These are phyloP conservation scores for Mystacornis crossleyi DNA, from an alignment of 2,113 vertebrate genomes.

Conservation along the genomic window DNA sequence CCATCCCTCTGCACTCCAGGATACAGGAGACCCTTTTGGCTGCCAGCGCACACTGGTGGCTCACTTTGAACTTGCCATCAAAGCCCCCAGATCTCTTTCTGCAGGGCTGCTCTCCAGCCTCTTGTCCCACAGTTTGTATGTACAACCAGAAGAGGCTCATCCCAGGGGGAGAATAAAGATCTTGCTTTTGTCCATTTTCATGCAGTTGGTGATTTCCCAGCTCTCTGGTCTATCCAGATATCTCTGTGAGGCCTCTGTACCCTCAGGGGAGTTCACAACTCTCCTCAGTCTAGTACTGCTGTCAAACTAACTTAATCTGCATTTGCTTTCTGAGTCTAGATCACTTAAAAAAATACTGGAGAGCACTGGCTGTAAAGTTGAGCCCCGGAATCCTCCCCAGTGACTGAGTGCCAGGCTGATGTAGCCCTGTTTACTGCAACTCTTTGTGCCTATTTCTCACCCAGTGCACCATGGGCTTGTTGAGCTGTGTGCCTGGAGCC, in stretches of 20 bases:
- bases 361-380: neutral
- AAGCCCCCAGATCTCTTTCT: neutral
- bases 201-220: neutral
- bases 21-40: neutral
- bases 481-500: fast-evolving
- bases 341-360: neutral
- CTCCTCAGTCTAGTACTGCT: neutral
- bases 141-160: neutral
- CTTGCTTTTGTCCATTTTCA: neutral
- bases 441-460: neutral
- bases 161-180: neutral
- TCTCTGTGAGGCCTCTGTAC: neutral
- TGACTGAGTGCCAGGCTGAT: neutral
- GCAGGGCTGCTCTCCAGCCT: neutral
- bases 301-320: neutral
- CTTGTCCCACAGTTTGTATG: neutral
- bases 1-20: neutral
- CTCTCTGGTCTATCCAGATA: neutral
- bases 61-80: neutral
- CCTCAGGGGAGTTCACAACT: neutral
- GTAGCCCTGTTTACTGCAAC: neutral
- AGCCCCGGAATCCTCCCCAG: neutral
- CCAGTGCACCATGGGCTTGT: neutral
- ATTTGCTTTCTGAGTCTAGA: neutral
- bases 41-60: neutral